phyloP scores from a whole-genome alignment of 2,797 vertebrate genomes.

The Cygnus olor region DNA sequence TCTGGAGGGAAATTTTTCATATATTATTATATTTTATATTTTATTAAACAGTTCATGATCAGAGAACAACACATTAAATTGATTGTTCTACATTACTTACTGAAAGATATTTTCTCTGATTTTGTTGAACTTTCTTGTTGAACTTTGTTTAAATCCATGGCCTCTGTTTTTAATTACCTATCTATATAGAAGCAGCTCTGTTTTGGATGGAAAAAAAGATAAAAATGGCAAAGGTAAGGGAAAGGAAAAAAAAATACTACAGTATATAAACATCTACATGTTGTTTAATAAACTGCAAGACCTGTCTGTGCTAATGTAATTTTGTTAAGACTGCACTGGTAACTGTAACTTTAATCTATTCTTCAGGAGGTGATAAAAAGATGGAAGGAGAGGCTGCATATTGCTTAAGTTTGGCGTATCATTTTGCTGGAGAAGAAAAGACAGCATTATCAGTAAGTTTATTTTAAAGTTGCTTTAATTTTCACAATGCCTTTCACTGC shows the following conservation, averaged over 20 bases:
- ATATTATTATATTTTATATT: too few species aligned
- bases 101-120: neutral
- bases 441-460: conserved; percentile 77
- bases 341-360: conserved; percentile 4
- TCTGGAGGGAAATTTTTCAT: neutral
- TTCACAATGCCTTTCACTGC: neutral
- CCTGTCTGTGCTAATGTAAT: neutral
- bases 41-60: neutral
- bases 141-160: neutral
- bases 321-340: neutral
- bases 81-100: neutral
- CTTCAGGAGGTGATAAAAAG: conserved; percentile 79
- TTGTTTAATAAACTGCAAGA: neutral
- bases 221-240: neutral
- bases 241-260: neutral
- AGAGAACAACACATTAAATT: neutral
- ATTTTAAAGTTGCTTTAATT: neutral
- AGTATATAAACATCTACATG: neutral
- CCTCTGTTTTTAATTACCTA: neutral
- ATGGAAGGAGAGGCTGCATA: conserved; percentile 80
- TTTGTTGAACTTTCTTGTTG: neutral
- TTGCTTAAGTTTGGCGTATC: conserved; percentile 77
- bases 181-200: neutral
- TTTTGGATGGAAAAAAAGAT: neutral
- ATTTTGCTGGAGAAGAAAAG: conserved; percentile 74